These are phyloP conservation scores for Zophobas morio DNA, from an alignment of 1,140 invertebrate genomes.

Conservation along the genomic window DNA sequence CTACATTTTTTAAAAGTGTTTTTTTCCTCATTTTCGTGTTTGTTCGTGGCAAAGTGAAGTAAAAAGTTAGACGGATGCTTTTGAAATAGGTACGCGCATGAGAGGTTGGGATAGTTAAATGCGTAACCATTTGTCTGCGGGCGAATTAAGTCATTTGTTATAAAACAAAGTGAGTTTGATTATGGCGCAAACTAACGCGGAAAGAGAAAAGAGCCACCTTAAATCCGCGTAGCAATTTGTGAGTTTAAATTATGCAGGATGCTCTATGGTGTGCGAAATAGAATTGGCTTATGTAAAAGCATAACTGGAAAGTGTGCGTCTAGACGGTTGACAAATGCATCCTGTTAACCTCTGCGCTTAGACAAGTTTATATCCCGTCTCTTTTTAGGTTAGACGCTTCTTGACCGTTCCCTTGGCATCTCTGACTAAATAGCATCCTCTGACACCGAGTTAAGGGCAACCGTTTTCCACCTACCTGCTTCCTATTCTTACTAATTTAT, in stretches of 20 bases:
- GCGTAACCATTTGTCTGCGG: background rate
- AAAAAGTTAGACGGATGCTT: background rate
- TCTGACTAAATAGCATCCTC: conserved; percentile 11
- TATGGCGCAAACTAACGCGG: conserved; percentile 37
- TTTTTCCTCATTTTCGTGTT: background rate
- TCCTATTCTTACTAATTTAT: conserved; percentile 47
- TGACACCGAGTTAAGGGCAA: conserved; percentile 25
- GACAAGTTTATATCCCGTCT: conserved; percentile 51
- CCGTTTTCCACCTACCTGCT: conserved; percentile 40
- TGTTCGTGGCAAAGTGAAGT: background rate
- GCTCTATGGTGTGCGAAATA: conserved; percentile 55
- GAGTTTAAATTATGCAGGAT: conserved; percentile 51
- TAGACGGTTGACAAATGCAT: conserved; percentile 52
- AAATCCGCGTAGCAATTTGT: conserved; percentile 50
- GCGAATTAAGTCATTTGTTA: conserved; percentile 34
- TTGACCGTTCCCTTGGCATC: conserved; percentile 27
- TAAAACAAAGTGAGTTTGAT: conserved; percentile 43
- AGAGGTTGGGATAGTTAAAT: background rate
- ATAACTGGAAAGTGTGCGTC: conserved; percentile 48
- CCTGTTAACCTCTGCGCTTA: conserved; percentile 49
- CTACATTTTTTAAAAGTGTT: background rate
- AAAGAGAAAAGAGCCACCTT: conserved; percentile 39
- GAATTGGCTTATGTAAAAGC: conserved; percentile 52
- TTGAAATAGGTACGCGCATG: background rate
- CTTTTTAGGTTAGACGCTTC: background rate